Evolutionary conservation across 2,888 invertebrate species (phyloP), one percentile per base, ranked within the genome.

Genomic region (Chrysina gloriosa): DNA sequence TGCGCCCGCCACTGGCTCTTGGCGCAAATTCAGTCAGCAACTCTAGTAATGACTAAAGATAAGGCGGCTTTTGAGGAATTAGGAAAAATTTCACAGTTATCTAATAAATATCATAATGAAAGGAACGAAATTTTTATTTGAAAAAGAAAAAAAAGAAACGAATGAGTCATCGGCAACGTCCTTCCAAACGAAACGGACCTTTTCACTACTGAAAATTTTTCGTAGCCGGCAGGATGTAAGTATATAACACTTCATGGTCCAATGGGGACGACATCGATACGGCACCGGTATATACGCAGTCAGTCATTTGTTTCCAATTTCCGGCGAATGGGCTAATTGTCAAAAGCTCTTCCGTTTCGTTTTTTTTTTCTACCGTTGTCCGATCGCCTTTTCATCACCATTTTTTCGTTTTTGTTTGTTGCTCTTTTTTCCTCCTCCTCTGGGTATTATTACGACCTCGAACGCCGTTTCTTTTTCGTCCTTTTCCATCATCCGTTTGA

Each of bases 301-400:
- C 77, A 77, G 78, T 77, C 79, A 78, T 81, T 80, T 78, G 80
- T 80, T 79, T 79, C 76, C 78, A 80, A 80, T 81, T 80, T 81
- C 81, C 81, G 80, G 80, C 74, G 76, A 77, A 76, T 74, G 76
- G 76, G 76, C 76, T 77, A 79, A 80, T 80, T 79, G 77, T 39
- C 77, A 72, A 72, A 73, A 74, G 78, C 76, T 76, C 79, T 81
- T 81, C 81, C 81, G 80, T 78, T 58, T 76, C 74, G 58, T 63
- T 74, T 71, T 75, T 76, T 74, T 72, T 58, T 71, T 68, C 61
- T 67, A 45, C 29, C 29, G 25, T 61, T 61, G 25, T 14, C 29
- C 11, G n/a, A 45, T 16, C 25, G 11, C 14, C 21, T 31, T 52
- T 52, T 5, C 16, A 19, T 45, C 45, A 9, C 45, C 21, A 31